Conservation (phyloP, 1,140 invertebrate genomes). For the Bombus balteatus region DNA sequence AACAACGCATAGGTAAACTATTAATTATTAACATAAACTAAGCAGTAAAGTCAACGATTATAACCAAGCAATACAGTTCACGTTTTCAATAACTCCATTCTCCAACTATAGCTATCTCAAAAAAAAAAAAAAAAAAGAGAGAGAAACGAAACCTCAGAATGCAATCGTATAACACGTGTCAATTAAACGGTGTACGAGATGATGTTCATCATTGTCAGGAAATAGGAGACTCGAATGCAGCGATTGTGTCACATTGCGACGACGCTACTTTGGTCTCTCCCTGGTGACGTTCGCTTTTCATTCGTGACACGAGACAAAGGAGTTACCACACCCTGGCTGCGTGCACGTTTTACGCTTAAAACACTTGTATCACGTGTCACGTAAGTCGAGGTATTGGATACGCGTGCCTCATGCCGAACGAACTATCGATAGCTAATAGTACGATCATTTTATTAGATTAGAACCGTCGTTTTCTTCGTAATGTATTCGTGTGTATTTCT, state of each 20-base stretch:
- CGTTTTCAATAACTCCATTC: no score
- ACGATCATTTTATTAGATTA: conserved; percentile 26
- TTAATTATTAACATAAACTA: no score
- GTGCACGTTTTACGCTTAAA: conserved; percentile 63
- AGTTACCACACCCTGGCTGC: conserved; percentile 66
- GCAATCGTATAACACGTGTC: no score
- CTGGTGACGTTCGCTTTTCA: conserved; percentile 52
- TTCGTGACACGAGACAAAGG: conserved; percentile 67
- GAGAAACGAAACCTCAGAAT: no score
- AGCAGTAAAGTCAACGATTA: no score
- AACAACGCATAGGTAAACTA: no score
- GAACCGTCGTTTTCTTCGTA: neutral
- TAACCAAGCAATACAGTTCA: no score
- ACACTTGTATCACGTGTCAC: conserved; percentile 67
- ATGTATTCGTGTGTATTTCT: neutral
- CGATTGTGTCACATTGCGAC: conserved; percentile 1
- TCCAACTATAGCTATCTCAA: no score
- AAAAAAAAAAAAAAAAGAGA: no score
- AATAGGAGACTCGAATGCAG: neutral
- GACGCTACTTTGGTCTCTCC: no score
- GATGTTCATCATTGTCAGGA: neutral
- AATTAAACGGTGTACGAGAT: neutral
- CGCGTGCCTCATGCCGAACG: conserved; percentile 50
- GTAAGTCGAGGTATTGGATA: conserved; percentile 54
- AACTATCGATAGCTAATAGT: conserved; percentile 15